phyloP scores from a whole-genome alignment of 2,113 vertebrate genomes.

The Pluvianellus socialis region DNA sequence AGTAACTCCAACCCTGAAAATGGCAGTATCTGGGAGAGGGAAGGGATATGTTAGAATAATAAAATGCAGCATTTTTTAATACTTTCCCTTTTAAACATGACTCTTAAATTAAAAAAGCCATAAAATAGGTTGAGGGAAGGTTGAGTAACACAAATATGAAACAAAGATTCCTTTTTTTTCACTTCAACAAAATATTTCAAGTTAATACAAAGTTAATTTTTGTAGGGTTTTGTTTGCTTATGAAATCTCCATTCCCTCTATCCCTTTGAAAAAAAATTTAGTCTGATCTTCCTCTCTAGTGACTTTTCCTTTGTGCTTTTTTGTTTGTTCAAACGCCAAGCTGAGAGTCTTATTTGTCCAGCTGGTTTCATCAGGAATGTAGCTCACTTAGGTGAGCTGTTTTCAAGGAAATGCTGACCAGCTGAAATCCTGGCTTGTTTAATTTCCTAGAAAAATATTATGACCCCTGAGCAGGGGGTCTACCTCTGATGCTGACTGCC shows the following conservation, averaged over 20 bases:
- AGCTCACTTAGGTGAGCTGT: slow-evolving; percentile 43
- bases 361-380: slow-evolving; percentile 29
- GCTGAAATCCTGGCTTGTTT: slow-evolving; percentile 45
- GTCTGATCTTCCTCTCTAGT: slow-evolving; percentile 8
- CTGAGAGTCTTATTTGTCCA: slow-evolving; percentile 53
- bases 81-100: background rate
- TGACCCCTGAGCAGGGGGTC: background rate
- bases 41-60: background rate
- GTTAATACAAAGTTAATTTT: slow-evolving; percentile 28
- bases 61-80: background rate
- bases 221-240: background rate
- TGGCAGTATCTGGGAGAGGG: background rate
- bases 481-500: slow-evolving; percentile 17
- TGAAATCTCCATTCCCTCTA: background rate
- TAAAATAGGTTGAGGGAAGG: background rate
- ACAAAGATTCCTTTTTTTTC: background rate
- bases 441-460: slow-evolving; percentile 50
- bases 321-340: slow-evolving; percentile 32
- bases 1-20: background rate
- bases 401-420: slow-evolving; percentile 49
- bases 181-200: background rate
- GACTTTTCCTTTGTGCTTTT: slow-evolving; percentile 42
- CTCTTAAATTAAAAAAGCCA: background rate
- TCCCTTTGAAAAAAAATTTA: background rate
- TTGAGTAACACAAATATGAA: background rate